Conservation (phyloP, 1,140 invertebrate species). For the roundworm (Caenorhabditis elegans) region DNA sequence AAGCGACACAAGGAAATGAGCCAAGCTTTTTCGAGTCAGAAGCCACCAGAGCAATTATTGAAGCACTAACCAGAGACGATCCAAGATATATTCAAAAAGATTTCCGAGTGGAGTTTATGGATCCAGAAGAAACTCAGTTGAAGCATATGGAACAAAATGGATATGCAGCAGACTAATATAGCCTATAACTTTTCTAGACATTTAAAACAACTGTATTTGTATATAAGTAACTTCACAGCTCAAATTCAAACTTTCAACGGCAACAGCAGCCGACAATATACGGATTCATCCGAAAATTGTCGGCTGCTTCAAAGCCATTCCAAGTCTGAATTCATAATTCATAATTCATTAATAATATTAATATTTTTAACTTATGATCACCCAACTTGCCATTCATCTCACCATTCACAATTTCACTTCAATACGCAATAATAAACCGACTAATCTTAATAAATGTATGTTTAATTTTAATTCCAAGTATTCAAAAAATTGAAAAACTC, state of each 20-base stretch:
- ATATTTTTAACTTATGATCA: neutral
- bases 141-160: neutral
- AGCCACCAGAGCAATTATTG: neutral
- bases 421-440: neutral
- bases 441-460: neutral
- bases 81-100: constrained; percentile 22
- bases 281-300: too few relatives aligned
- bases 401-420: neutral
- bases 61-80: constrained; percentile 18
- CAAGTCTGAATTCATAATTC: too few relatives aligned
- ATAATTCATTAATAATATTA: too few relatives aligned
- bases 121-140: neutral
- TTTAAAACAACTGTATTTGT: too few relatives aligned
- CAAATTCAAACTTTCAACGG: too few relatives aligned
- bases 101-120: neutral
- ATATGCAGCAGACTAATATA: too few relatives aligned
- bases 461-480: neutral
- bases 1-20: neutral
- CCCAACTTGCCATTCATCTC: constrained; percentile 21
- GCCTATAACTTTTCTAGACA: too few relatives aligned
- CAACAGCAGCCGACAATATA: too few relatives aligned
- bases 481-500: neutral
- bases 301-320: too few relatives aligned
- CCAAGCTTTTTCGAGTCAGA: constrained; percentile 5
- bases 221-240: neutral